These are phyloP conservation scores for Drosophila miranda DNA, from an alignment of 1,140 invertebrate species.

Conservation along the genomic window DNA sequence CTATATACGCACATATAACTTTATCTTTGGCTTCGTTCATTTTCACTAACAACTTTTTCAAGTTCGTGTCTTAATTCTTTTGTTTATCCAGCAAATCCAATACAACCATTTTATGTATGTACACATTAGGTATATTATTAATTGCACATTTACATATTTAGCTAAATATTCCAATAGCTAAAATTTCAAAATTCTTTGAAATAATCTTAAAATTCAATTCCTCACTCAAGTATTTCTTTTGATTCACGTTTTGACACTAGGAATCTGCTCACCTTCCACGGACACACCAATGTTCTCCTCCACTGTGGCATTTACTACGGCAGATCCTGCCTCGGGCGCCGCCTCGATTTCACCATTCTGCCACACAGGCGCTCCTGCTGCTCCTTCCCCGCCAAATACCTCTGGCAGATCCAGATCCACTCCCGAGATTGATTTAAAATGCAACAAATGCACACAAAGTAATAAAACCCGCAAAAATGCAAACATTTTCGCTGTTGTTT, in stretches of 20 bases:
- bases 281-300: neutral
- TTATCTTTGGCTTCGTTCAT: too few species aligned
- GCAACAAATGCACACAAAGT: slow-evolving; percentile 77
- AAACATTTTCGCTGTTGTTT: slow-evolving; percentile 59
- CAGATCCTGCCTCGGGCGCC: slow-evolving; percentile 28
- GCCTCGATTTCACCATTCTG: slow-evolving; percentile 17
- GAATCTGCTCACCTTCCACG: slow-evolving; percentile 26
- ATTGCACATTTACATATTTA: too few species aligned
- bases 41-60: neutral
- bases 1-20: too few species aligned
- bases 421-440: slow-evolving; percentile 68
- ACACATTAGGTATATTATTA: too few species aligned
- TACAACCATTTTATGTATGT: neutral
- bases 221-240: neutral
- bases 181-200: too few species aligned
- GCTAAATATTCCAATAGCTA: too few species aligned
- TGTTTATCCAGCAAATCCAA: neutral
- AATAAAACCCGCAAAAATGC: slow-evolving; percentile 73
- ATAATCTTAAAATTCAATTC: too few species aligned
- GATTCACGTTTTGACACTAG: neutral
- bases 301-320: slow-evolving; percentile 40
- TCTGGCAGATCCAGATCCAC: slow-evolving; percentile 59
- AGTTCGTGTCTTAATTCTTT: slow-evolving; percentile 54
- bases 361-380: slow-evolving; percentile 15
- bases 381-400: slow-evolving; percentile 5